Evolutionary conservation across 2,113 vertebrate species (phyloP).

Genomic region (Caranx melampygus): DNA sequence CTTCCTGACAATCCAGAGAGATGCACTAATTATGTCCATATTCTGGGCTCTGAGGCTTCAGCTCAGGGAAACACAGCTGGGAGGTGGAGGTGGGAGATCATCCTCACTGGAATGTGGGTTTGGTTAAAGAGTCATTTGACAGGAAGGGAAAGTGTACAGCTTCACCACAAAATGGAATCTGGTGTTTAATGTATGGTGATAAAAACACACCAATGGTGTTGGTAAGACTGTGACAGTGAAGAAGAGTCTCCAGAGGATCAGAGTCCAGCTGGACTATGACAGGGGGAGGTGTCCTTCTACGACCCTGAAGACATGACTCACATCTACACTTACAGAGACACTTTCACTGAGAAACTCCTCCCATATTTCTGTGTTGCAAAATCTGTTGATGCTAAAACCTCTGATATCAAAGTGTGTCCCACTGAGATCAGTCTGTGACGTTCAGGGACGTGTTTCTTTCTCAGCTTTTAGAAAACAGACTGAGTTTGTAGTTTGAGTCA

Average conservation of each 20-base stretch:
- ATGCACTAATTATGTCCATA: background rate
- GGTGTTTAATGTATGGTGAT: background rate
- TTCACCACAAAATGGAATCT: background rate
- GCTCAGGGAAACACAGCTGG: slow-evolving; percentile 46
- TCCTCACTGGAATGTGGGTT: too few species aligned
- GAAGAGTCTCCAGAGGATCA: slow-evolving; percentile 47
- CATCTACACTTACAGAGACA: too few species aligned
- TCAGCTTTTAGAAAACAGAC: too few species aligned
- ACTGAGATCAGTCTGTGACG: too few species aligned
- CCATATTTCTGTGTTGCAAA: too few species aligned
- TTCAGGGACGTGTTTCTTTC: too few species aligned
- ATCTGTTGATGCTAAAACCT: too few species aligned
- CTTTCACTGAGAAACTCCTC: too few species aligned
- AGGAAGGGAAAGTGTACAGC: slow-evolving; percentile 29
- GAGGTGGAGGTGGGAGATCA: too few species aligned
- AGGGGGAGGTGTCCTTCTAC: slow-evolving; percentile 46
- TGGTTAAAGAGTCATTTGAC: background rate
- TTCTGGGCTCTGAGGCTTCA: slow-evolving; percentile 56
- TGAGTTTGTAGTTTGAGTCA: too few species aligned
- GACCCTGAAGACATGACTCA: too few species aligned
- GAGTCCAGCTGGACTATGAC: slow-evolving; percentile 59
- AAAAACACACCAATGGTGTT: background rate
- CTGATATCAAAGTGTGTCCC: too few species aligned
- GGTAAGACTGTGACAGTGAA: background rate
- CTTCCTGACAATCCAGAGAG: slow-evolving; percentile 61